Base-by-base conservation (phyloP, 2,797 vertebrate genomes). In the Oceanodroma leucorhoa region DNA sequence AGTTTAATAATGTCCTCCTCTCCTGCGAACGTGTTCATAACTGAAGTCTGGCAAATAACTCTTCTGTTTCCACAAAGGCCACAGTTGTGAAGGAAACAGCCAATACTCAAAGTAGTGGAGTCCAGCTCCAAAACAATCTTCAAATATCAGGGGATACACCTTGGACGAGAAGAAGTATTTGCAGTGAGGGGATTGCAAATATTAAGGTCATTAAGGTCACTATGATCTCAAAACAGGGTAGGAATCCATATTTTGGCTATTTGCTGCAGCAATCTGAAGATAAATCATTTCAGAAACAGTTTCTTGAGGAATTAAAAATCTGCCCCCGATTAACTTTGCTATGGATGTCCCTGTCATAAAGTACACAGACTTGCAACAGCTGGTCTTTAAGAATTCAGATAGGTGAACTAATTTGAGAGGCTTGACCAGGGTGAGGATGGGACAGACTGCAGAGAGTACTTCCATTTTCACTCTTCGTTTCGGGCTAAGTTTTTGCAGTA, bases 141-240 rank as follows among this genome's bases (percentile, higher is more conserved):
- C 66, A 95, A 95, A 55, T 96, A 91, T 89, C 95, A 97, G 48
- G 94, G 88, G 86, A 94, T 69, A 82, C 62, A 95, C 93, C 88
- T 90, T 97, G 96, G 94, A 96, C 2, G 9, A 94, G 72, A 89
- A 75, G 6, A 70, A 90, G 67, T 76, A 96, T 95, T 95, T 89
- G 73, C 90, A 84, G 71, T 84, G n/a, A 94, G 64, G 75, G 81
- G 89, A 91, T 89, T 94, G 82, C 51, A 93, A 95, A 89, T 94
- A 96, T 87, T 93, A 93, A 92, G 93, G 91, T 95, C 89, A 66
- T 75, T 96, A 89, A 96, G 94, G 95, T 95, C 92, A 92, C 67
- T 77, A 80, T 95, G 94, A 96, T 93, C 91, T 96, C 93, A 96
- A 95, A 92, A 83, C 67, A 85, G 90, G 23, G 78, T 79, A 95